These are phyloP conservation scores for Pipra filicauda DNA, from an alignment of 2,113 vertebrate genomes.

Conservation along the genomic window DNA sequence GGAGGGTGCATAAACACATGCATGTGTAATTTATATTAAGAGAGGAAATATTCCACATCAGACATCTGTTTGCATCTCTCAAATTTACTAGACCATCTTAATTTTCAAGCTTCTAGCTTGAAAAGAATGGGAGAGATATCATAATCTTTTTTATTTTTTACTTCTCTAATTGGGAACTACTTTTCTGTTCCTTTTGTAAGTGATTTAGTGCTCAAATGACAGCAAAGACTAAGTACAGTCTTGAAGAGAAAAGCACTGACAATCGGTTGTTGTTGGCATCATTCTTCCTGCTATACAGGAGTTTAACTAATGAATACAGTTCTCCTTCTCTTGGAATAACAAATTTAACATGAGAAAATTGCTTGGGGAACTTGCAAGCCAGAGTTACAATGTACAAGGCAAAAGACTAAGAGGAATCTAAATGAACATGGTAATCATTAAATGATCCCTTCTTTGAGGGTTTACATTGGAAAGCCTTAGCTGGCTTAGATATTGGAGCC, in stretches of 20 bases:
- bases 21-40: background rate
- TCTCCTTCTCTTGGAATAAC: background rate
- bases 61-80: background rate
- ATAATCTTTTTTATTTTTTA: background rate
- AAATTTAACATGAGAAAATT: conserved; percentile 30
- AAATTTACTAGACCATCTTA: background rate
- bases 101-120: background rate
- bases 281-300: background rate
- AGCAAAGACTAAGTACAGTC: background rate
- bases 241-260: background rate
- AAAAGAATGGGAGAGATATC: background rate
- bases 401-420: background rate
- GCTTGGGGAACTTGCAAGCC: background rate
- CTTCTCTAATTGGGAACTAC: background rate
- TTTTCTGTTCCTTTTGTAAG: background rate
- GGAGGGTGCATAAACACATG: rapidly evolving
- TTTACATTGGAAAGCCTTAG: conserved; percentile 46
- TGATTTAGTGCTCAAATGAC: background rate
- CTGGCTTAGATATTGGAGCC: conserved; percentile 28
- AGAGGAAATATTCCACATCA: background rate
- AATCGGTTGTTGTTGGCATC: background rate
- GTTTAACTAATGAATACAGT: background rate
- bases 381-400: background rate
- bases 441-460: conserved; percentile 22
- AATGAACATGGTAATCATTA: conserved; percentile 8